Conservation (phyloP, 2,797 vertebrate genomes). For the Microctenopoma lineatum region DNA sequence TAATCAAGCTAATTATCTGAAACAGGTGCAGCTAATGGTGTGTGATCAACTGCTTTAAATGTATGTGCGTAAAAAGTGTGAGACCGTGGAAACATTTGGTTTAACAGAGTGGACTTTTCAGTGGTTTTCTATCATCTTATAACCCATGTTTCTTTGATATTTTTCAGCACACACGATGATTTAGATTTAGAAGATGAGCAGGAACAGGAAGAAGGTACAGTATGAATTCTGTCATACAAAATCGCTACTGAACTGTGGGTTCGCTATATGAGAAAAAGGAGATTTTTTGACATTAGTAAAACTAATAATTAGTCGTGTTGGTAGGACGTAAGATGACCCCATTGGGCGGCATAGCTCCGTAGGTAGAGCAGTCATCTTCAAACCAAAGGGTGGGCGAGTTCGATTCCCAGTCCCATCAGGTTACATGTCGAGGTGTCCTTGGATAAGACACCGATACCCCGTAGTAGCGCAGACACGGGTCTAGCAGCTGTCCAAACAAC, state of each 20-base stretch:
- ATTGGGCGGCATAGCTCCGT: too few species aligned
- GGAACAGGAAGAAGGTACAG: slow-evolving; percentile 74
- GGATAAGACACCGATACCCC: too few species aligned
- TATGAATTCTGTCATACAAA: slow-evolving; percentile 1
- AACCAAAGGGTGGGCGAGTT: too few species aligned
- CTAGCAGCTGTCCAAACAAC: too few species aligned
- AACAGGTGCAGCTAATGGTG: slow-evolving; percentile 15
- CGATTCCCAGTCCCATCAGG: too few species aligned
- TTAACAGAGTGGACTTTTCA: neutral
- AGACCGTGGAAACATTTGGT: neutral
- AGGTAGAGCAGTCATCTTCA: too few species aligned
- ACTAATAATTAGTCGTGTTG: neutral
- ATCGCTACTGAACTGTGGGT: neutral
- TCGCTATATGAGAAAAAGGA: slow-evolving; percentile 1
- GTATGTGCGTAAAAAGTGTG: neutral
- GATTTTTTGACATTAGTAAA: neutral
- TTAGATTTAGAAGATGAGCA: slow-evolving; percentile 61
- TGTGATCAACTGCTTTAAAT: neutral
- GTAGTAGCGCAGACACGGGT: too few species aligned
- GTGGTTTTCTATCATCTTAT: neutral
- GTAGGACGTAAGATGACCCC: neutral
- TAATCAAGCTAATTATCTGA: slow-evolving; percentile 26
- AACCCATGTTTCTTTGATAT: slow-evolving; percentile 30
- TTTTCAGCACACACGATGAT: slow-evolving; percentile 68
- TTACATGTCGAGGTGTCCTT: too few species aligned